phyloP scores from a whole-genome alignment of 2,113 vertebrate species.

The Kobus ellipsiprymnus region DNA sequence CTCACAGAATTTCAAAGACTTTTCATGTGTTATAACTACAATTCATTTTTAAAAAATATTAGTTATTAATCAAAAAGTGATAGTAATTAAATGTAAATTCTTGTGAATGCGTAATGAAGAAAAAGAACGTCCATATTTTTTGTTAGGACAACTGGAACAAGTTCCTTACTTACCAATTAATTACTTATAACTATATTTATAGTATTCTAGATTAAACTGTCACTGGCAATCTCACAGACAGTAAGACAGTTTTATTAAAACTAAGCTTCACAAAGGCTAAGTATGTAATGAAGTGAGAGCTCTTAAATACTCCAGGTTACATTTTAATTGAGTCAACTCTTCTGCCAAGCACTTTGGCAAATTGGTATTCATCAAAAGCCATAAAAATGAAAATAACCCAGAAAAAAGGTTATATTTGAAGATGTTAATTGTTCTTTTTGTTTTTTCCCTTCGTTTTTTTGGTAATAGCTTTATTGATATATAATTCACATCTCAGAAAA shows the following conservation, averaged over 20 bases:
- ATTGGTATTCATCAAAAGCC: background rate
- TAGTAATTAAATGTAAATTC: background rate
- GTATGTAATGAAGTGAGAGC: background rate
- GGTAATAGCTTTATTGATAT: background rate
- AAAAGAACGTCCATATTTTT: background rate
- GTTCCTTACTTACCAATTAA: background rate
- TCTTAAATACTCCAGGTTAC: constrained; percentile 4
- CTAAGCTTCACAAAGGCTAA: constrained; percentile 18
- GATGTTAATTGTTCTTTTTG: background rate
- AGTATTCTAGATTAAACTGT: background rate
- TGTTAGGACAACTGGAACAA: background rate
- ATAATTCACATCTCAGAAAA: background rate
- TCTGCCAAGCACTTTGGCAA: constrained; percentile 9
- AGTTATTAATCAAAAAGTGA: background rate
- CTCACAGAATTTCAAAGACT: constrained; percentile 13
- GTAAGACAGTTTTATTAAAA: constrained; percentile 12
- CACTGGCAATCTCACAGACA: background rate
- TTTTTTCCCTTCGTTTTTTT: background rate
- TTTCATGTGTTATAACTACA: background rate
- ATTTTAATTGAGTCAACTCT: constrained; percentile 6
- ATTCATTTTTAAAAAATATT: background rate
- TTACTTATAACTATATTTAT: constrained; percentile 6
- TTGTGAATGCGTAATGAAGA: background rate
- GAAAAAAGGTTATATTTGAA: background rate
- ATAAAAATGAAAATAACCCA: background rate